Conservation (phyloP, 2,797 vertebrate species). For the Melanotaenia pygmaea region DNA sequence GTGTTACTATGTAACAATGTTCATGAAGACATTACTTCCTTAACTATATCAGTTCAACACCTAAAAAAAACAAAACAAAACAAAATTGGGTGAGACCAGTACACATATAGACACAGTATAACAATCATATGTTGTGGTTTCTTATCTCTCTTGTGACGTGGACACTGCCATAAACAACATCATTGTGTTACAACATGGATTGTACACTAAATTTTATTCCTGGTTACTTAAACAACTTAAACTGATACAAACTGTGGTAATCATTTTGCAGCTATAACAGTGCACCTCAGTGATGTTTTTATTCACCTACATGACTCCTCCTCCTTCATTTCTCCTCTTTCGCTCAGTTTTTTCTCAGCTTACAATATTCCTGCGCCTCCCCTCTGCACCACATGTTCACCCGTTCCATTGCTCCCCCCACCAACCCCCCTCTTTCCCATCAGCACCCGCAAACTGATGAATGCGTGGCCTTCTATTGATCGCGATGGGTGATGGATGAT, state of each 20-base stretch:
- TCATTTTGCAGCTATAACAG: slow-evolving; percentile 26
- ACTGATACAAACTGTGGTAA: slow-evolving; percentile 25
- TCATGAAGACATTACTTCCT: too few relatives aligned
- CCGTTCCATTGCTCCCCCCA: slow-evolving; percentile 26
- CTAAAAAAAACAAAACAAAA: too few relatives aligned
- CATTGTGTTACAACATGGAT: too few relatives aligned
- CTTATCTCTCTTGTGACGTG: too few relatives aligned
- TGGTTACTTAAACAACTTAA: background rate
- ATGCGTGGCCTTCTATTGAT: slow-evolving; percentile 92
- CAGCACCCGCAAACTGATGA: slow-evolving; percentile 82
- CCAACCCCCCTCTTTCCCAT: slow-evolving; percentile 67
- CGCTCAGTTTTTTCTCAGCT: slow-evolving; percentile 41
- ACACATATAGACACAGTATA: too few relatives aligned
- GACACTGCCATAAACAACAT: too few relatives aligned
- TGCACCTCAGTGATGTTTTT: slow-evolving; percentile 1
- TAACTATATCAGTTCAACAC: too few relatives aligned
- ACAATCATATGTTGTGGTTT: too few relatives aligned
- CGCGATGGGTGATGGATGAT: slow-evolving; percentile 89
- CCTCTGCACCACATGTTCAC: slow-evolving; percentile 58
- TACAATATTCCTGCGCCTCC: slow-evolving; percentile 47
- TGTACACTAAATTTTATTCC: too few relatives aligned
- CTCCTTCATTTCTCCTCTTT: slow-evolving; percentile 48
- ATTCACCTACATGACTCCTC: slow-evolving; percentile 47
- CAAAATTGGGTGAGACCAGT: too few relatives aligned
- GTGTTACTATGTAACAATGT: too few relatives aligned